Percentiles rank a stretch among this genome's conserved stretches.
Evolutionary conservation across 2,113 vertebrate genomes (phyloP).

Genomic region (Zingel zingel): DNA sequence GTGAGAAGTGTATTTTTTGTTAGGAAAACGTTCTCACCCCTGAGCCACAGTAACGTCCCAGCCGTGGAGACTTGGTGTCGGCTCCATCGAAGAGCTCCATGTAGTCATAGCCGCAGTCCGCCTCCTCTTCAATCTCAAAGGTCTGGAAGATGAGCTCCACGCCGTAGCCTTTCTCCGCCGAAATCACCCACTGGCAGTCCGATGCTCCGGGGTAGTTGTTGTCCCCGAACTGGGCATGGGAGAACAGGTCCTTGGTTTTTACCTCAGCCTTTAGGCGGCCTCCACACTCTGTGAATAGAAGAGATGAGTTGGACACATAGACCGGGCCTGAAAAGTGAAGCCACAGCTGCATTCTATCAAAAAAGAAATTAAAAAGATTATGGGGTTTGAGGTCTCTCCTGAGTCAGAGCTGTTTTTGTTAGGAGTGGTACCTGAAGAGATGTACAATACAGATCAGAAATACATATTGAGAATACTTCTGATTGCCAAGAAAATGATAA

Average conservation of each 20-base stretch:
- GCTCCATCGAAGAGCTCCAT: conserved; percentile 96
- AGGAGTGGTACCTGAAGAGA: no score
- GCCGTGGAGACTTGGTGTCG: conserved; percentile 90
- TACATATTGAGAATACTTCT: no score
- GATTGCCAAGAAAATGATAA: no score
- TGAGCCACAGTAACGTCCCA: conserved; percentile 96
- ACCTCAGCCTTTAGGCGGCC: conserved; percentile 92
- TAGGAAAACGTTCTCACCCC: conserved; percentile 87
- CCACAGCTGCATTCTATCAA: no score
- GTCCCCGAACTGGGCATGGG: conserved; percentile 96
- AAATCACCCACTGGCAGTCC: conserved; percentile 96
- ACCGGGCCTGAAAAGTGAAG: no score
- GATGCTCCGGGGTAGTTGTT: conserved; percentile 94
- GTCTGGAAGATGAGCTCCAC: conserved; percentile 98
- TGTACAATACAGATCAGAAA: no score
- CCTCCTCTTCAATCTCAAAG: conserved; percentile 97
- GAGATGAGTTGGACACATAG: background rate
- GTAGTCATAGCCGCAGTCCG: conserved; percentile 96
- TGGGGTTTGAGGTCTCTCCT: no score
- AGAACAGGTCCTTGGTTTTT: conserved; percentile 96
- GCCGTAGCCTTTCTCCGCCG: conserved; percentile 94
- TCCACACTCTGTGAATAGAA: conserved; percentile 88
- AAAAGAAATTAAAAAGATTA: no score
- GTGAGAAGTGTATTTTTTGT: background rate
- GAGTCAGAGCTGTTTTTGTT: no score